Percentiles rank a stretch among this genome's conserved stretches.
Conservation (phyloP, 35 echinoderm and acorn worm species). For the Chiridota heheva region DNA sequence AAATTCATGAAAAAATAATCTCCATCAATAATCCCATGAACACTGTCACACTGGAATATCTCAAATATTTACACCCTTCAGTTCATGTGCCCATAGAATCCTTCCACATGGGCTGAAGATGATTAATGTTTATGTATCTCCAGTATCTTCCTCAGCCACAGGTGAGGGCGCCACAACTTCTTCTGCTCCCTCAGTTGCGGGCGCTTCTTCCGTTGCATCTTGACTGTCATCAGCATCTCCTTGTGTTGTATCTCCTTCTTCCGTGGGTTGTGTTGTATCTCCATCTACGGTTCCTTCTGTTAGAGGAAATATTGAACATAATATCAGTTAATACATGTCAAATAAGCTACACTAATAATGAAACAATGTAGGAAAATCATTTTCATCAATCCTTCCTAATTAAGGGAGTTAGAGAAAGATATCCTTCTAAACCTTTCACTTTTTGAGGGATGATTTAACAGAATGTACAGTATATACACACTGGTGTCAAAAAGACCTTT, state of each 20-base stretch:
- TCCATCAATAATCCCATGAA: no score
- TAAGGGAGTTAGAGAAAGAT: background rate
- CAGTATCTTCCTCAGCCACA: background rate
- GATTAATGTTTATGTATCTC: slow-evolving; percentile 1
- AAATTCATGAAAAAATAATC: no score
- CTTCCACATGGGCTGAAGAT: no score
- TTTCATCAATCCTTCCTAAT: background rate
- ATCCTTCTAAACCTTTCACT: background rate
- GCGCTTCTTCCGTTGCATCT: slow-evolving; percentile 23
- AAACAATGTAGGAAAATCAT: background rate
- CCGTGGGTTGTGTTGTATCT: slow-evolving; percentile 29
- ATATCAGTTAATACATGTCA: background rate
- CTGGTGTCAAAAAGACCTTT: no score
- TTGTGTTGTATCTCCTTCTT: slow-evolving; percentile 48
- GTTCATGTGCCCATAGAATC: no score
- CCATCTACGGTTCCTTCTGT: slow-evolving; percentile 34
- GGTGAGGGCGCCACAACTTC: background rate
- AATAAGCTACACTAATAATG: background rate
- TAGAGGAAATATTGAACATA: background rate
- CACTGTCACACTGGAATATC: no score
- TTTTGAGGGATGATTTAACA: background rate
- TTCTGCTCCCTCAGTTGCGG: slow-evolving; percentile 9
- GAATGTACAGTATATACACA: background rate
- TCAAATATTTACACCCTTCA: no score
- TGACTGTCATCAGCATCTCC: slow-evolving; percentile 64